Evolutionary conservation across 2,888 invertebrate genomes (phyloP).

Genomic region (Galerucella nymphaeae): DNA sequence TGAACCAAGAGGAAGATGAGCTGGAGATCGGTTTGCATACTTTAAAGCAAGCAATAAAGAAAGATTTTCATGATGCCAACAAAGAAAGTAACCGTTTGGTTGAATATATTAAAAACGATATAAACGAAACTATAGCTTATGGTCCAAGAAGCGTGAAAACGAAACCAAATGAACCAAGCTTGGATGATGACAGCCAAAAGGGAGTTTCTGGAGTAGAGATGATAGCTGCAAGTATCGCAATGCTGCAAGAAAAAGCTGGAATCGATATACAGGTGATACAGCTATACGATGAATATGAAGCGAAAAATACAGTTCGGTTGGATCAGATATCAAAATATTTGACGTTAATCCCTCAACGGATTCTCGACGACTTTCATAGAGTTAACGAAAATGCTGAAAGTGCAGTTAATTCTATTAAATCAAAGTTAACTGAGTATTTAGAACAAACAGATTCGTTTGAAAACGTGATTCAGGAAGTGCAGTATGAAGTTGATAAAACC

Average conservation of each 20-base stretch:
- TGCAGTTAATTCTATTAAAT: not conserved
- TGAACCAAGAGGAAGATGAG: not conserved
- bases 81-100: not conserved
- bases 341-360: not conserved
- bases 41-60: not conserved
- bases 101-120: not conserved
- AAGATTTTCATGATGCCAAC: not conserved
- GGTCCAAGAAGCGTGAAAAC: not conserved
- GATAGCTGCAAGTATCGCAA: constrained; percentile 5
- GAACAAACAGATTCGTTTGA: not conserved
- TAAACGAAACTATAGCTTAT: not conserved
- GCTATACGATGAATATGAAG: constrained; percentile 14
- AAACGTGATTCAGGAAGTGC: not conserved
- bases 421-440: not conserved
- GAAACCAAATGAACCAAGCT: not conserved
- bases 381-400: constrained; percentile 10
- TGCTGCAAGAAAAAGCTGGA: constrained; percentile 13
- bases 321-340: constrained; percentile 6
- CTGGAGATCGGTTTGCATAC: not conserved
- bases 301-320: not conserved
- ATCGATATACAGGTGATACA: constrained; percentile 17
- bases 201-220: not conserved
- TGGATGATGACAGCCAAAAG: not conserved
- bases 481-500: not conserved
- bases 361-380: constrained; percentile 13